Percentiles rank a stretch among this genome's conserved stretches.
Evolutionary conservation across 2,113 vertebrate genomes (phyloP).

Genomic region (Thinocorus orbignyianus): DNA sequence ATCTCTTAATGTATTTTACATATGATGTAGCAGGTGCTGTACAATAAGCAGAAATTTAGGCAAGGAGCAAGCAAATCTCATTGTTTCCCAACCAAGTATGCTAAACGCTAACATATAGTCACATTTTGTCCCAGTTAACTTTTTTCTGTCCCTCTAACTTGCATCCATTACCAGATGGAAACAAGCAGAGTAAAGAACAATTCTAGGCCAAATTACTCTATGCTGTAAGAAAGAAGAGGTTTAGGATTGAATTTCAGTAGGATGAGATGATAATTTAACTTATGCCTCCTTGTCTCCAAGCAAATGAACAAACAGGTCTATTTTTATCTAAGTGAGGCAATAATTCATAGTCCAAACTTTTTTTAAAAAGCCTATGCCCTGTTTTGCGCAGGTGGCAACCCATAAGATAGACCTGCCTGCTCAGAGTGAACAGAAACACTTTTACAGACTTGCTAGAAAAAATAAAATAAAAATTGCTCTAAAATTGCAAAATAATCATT

Average conservation of each 20-base stretch:
- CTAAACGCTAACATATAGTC: not conserved
- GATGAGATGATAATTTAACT: not conserved
- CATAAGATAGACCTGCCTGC: not conserved
- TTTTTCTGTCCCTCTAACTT: not conserved
- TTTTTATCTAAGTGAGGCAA: not conserved
- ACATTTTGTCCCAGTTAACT: not conserved
- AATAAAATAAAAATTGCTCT: not conserved
- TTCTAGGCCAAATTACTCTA: not conserved
- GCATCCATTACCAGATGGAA: not conserved
- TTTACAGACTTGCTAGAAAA: not conserved
- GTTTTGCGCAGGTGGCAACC: not conserved
- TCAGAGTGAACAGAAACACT: not conserved
- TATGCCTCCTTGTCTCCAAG: not conserved
- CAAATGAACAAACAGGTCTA: not conserved
- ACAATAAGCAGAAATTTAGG: not conserved
- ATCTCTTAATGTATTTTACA: not conserved
- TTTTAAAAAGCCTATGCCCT: not conserved
- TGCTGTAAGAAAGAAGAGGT: not conserved
- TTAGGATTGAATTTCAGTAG: not conserved
- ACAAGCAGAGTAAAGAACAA: not conserved
- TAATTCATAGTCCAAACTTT: not conserved
- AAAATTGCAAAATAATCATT: not conserved
- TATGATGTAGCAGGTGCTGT: not conserved
- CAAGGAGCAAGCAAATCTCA: not conserved
- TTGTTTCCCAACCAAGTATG: not conserved